Conservation (phyloP, 2,113 vertebrate genomes). For the Addax nasomaculatus region DNA sequence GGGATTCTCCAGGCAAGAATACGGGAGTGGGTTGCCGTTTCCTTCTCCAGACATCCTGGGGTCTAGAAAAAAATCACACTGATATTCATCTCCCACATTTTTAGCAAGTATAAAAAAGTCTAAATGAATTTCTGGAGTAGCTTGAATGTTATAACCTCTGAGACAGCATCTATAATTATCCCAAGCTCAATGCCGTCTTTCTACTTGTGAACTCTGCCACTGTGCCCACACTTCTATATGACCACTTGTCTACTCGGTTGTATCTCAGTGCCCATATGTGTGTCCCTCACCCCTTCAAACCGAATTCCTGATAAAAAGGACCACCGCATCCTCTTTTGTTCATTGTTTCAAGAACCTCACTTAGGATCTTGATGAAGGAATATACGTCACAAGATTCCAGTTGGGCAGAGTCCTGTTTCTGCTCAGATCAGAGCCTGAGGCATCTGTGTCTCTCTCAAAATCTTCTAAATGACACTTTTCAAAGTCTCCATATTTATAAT, state of each 20-base stretch:
- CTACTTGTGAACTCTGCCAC: background rate
- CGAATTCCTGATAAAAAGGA: background rate
- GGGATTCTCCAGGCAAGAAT: no score
- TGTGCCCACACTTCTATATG: fast-evolving
- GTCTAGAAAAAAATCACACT: background rate
- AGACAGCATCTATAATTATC: background rate
- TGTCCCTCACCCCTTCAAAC: background rate
- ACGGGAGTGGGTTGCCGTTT: no score
- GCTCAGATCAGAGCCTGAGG: background rate
- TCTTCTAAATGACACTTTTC: background rate
- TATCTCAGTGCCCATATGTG: background rate
- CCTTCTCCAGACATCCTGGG: no score
- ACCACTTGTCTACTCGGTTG: background rate
- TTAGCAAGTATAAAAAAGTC: background rate
- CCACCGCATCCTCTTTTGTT: background rate
- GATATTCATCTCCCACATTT: background rate
- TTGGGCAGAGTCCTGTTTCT: background rate
- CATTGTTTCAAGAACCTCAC: background rate
- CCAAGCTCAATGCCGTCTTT: background rate
- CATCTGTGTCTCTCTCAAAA: background rate
- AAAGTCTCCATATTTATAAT: background rate
- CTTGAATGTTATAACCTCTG: background rate
- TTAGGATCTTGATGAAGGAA: background rate
- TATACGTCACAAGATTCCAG: background rate
- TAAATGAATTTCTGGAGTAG: background rate